Conservation (phyloP, 2,797 vertebrate genomes). For the Falco novaeseelandiae region DNA sequence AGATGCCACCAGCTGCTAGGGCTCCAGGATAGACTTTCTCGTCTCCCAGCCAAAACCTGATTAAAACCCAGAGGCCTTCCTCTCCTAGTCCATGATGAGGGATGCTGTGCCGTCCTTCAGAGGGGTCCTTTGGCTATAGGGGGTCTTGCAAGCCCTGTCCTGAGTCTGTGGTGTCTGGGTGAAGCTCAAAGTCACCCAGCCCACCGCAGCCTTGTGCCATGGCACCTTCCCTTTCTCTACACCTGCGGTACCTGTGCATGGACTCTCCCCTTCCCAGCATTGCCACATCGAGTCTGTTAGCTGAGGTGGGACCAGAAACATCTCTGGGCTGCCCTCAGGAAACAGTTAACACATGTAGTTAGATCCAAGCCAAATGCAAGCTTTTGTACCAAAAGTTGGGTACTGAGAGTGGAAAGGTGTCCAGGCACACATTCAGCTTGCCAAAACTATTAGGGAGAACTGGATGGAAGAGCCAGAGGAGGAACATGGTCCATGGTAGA, state of each 20-base stretch:
- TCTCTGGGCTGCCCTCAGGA: neutral
- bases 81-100: neutral
- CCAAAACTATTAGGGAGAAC: neutral
- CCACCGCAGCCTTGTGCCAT: neutral
- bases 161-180: neutral
- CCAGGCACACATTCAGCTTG: neutral
- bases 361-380: neutral
- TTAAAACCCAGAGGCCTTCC: neutral
- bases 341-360: neutral
- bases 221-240: neutral
- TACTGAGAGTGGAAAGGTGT: neutral
- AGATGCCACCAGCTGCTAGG: neutral
- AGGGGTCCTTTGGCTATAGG: neutral
- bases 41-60: neutral
- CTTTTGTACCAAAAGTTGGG: neutral
- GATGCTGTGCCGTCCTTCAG: neutral
- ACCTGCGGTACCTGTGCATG: neutral
- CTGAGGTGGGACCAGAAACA: neutral
- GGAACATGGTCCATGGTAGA: neutral
- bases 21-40: neutral
- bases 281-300: fast-evolving
- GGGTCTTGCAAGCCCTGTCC: neutral
- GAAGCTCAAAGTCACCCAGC: neutral
- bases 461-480: neutral
- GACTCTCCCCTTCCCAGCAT: neutral